Base-by-base conservation (phyloP, 2,888 invertebrate genomes). In the Drosophila lutescens region DNA sequence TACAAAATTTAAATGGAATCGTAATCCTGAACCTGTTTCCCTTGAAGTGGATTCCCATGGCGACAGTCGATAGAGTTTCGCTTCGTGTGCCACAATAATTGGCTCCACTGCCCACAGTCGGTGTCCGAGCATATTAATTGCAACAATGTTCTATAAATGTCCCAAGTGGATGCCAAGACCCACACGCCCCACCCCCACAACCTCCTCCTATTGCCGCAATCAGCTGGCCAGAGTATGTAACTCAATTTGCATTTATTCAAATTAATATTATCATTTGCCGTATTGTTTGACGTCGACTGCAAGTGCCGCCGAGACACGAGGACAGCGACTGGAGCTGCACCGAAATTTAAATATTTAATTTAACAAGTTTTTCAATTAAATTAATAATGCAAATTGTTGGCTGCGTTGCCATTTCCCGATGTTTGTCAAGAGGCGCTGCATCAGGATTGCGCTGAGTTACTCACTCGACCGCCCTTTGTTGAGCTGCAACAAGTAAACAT, bases 341-440 rank as follows among this genome's bases (percentile, higher is more conserved):
- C 67, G 53, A 61, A 75, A 83, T 79, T 86, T 79, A 78, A 83
- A 84, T 84, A 84, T 86, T 81, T 83, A 70, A 86, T 86, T 80
- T 80, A 81, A 77, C 81, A 86, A 81, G 84, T 84, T 86, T 75
- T 84, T 75, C 78, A 84, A 86, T 86, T 84, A 73, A 86, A 81
- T 83, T 81, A 79, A 62, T 79, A 73, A 80, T 84, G 80, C 80
- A 80, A 81, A 79, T 83, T 79, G 73, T 62, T 57, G 44, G 58
- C 75, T 58, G 17, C 57, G 38, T 17, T 40, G 63, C 46, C 53
- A 32, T 66, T 66, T 56, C 66, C 62, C 40, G 36, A 47, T 47
- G 46, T 26, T 46, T 58, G 9, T 5, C 2, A 13, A 15, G 41
- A 9, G 40, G 38, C 32, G 38, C 41, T 59, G 32, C 56, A 26